Conservation (phyloP, 2,888 invertebrate species). For the Bruchidius siliquastri region DNA sequence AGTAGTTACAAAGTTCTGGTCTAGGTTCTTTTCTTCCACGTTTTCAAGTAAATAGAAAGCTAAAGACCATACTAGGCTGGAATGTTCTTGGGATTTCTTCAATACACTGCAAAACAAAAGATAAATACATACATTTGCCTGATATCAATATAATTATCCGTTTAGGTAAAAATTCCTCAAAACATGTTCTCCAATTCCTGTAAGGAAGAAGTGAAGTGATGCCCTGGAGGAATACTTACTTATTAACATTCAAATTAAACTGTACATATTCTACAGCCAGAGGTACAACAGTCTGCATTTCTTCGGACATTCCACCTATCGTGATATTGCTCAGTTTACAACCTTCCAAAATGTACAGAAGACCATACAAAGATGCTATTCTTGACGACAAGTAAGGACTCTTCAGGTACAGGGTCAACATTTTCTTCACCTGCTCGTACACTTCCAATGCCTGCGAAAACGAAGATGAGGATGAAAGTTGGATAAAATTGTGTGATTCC, state of each 20-base stretch:
- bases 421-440: slow-evolving; percentile 57
- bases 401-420: slow-evolving; percentile 57
- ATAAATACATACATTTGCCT: too few relatives aligned
- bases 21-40: slow-evolving; percentile 60
- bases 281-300: slow-evolving; percentile 51
- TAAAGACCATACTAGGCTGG: slow-evolving; percentile 67
- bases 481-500: too few relatives aligned
- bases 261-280: slow-evolving; percentile 53
- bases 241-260: slow-evolving; percentile 46
- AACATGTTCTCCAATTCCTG: too few relatives aligned
- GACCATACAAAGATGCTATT: slow-evolving; percentile 61
- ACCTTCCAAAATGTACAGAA: slow-evolving; percentile 63
- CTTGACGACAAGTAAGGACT: slow-evolving; percentile 60
- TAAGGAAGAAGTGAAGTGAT: too few relatives aligned
- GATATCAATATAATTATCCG: too few relatives aligned
- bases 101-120: slow-evolving; percentile 30
- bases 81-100: slow-evolving; percentile 56
- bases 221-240: too few relatives aligned
- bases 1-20: slow-evolving; percentile 54
- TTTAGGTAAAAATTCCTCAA: too few relatives aligned
- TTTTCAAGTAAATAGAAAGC: slow-evolving; percentile 73
- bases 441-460: slow-evolving; percentile 51
- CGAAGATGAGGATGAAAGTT: slow-evolving; percentile 20
- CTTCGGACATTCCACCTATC: slow-evolving; percentile 47
- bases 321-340: slow-evolving; percentile 49